phyloP scores from a whole-genome alignment of 2,888 invertebrate species.

The Andrena camellia region DNA sequence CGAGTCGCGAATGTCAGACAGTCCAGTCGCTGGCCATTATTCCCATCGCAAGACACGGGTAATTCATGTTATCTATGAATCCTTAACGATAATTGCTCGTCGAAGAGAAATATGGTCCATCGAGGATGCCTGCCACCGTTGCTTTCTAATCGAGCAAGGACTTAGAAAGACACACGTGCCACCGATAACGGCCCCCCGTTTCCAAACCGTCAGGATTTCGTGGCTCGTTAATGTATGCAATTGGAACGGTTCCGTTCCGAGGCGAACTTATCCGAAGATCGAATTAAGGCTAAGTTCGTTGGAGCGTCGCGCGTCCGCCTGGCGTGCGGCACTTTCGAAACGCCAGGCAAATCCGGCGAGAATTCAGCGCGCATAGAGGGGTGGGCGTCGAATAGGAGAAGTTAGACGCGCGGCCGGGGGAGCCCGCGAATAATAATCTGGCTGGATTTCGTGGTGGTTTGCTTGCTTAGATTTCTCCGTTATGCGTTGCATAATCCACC shows the following conservation, averaged over 20 bases:
- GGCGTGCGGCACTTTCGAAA: conserved; percentile 52
- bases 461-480: conserved; percentile 74
- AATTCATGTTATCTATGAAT: too few species aligned
- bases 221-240: conserved; percentile 61
- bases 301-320: conserved; percentile 25
- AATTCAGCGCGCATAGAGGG: neutral
- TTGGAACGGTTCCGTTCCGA: conserved; percentile 60
- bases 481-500: conserved; percentile 72
- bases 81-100: too few species aligned
- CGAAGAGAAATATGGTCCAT: too few species aligned
- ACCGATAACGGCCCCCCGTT: conserved; percentile 27
- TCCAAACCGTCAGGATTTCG: conserved; percentile 42
- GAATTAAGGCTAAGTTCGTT: conserved; percentile 55
- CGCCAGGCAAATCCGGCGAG: conserved; percentile 24
- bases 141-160: conserved; percentile 61
- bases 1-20: conserved; percentile 62
- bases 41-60: too few species aligned
- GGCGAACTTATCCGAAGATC: conserved; percentile 45
- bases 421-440: conserved; percentile 33
- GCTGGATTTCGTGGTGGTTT: conserved; percentile 65
- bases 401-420: conserved; percentile 1
- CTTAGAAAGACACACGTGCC: conserved; percentile 43
- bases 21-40: conserved; percentile 13
- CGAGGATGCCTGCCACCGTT: conserved; percentile 24
- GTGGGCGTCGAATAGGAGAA: neutral